Conservation (phyloP, 2,888 invertebrate species). For the Polietes domitor region DNA sequence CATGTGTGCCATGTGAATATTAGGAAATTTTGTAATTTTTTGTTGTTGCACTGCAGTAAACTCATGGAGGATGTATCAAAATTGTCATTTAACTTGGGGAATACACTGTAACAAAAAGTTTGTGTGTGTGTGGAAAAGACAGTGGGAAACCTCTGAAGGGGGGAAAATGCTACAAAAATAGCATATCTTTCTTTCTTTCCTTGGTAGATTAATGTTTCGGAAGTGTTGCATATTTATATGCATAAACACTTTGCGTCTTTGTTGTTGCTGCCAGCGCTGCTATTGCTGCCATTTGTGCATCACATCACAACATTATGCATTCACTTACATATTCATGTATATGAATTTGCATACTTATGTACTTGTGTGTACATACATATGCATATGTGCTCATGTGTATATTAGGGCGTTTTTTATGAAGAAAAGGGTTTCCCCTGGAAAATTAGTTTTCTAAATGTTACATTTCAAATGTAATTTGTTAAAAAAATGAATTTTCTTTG, state of each 20-base stretch:
- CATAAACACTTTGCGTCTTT: slow-evolving; percentile 60
- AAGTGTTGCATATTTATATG: slow-evolving; percentile 65
- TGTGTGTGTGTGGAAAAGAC: neutral
- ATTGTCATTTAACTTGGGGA: slow-evolving; percentile 16
- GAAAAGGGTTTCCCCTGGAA: no score
- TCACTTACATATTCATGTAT: slow-evolving; percentile 33
- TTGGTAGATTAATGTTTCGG: slow-evolving; percentile 59
- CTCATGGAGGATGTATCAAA: slow-evolving; percentile 13
- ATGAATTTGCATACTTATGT: neutral
- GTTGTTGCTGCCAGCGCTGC: neutral
- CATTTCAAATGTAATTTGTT: no score
- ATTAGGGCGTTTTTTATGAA: no score
- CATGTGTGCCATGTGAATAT: slow-evolving; percentile 21
- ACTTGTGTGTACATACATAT: neutral
- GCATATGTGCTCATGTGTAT: no score
- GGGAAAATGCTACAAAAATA: slow-evolving; percentile 1
- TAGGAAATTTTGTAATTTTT: neutral
- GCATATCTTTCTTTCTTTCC: slow-evolving; percentile 33
- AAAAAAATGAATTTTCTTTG: no score
- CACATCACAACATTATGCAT: slow-evolving; percentile 36
- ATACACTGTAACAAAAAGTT: slow-evolving; percentile 14
- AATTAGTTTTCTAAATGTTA: no score
- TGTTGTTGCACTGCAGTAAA: slow-evolving; percentile 21
- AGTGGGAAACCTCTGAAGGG: slow-evolving; percentile 18
- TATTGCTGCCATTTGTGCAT: neutral